phyloP scores from a whole-genome alignment of 2,113 vertebrate species.

The Athene cunicularia region DNA sequence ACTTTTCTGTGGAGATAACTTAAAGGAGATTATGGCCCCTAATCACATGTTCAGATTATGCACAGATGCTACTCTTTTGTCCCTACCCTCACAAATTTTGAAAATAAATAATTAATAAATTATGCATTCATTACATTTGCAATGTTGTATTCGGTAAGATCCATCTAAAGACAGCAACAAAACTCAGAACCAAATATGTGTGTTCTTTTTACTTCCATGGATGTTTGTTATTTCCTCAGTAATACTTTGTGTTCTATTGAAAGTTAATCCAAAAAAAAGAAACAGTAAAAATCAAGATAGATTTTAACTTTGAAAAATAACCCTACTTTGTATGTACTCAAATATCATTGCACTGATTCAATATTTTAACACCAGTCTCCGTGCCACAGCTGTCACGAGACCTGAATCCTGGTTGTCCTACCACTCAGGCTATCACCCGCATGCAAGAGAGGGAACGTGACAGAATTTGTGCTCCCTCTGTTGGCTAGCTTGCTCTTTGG shows the following conservation, averaged over 20 bases:
- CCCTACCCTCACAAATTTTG: background rate
- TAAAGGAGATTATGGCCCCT: background rate
- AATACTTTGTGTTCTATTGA: background rate
- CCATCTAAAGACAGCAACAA: background rate
- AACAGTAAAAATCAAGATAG: background rate
- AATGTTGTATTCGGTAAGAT: background rate
- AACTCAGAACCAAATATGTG: background rate
- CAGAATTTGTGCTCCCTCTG: slow-evolving; percentile 45
- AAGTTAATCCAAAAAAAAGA: background rate
- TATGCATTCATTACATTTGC: background rate
- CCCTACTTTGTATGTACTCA: background rate
- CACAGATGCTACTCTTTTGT: background rate
- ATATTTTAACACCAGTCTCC: background rate
- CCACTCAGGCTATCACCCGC: background rate
- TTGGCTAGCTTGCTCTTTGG: background rate
- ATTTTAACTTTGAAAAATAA: background rate
- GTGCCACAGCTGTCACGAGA: background rate
- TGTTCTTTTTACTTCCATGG: background rate
- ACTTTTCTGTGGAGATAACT: background rate
- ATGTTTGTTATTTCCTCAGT: background rate
- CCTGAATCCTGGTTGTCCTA: background rate
- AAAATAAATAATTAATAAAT: background rate
- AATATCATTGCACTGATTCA: background rate
- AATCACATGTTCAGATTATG: background rate
- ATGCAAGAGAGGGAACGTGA: background rate